Conservation (phyloP, 2,888 invertebrate genomes). For the Hyles lineata region DNA sequence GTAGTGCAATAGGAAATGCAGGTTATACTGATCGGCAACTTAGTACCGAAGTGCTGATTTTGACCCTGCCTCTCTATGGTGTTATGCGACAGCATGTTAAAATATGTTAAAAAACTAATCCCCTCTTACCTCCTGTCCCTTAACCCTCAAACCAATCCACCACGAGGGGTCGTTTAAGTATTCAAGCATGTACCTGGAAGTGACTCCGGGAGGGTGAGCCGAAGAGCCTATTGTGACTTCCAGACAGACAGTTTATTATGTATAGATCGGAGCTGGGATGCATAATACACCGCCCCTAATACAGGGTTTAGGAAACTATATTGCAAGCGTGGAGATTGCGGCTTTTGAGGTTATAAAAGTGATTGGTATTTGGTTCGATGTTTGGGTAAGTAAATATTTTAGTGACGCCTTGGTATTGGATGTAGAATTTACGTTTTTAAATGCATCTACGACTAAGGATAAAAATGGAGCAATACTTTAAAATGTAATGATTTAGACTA, state of each 20-base stretch:
- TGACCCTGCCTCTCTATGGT: no score
- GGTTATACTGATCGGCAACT: no score
- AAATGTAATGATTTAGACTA: no score
- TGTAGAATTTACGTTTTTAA: no score
- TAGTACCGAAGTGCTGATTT: no score
- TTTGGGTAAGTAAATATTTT: not conserved
- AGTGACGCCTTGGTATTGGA: no score
- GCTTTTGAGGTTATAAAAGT: not conserved
- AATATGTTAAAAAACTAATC: not conserved
- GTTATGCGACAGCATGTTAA: no score
- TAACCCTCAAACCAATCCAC: slow-evolving; percentile 35
- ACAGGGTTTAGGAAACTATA: slow-evolving; percentile 8
- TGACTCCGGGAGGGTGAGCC: slow-evolving; percentile 65
- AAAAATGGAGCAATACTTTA: no score
- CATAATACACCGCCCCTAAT: slow-evolving; percentile 21
- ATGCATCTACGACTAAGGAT: no score
- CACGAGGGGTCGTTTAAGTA: slow-evolving; percentile 60
- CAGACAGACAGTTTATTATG: slow-evolving; percentile 68
- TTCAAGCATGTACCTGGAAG: slow-evolving; percentile 75
- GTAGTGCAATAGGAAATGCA: no score
- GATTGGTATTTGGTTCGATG: not conserved
- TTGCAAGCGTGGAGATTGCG: not conserved
- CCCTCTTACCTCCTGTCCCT: slow-evolving; percentile 28
- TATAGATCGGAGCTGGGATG: slow-evolving; percentile 42
- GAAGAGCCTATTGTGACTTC: slow-evolving; percentile 69